These are phyloP conservation scores for Lophius piscatorius DNA, from an alignment of 2,113 vertebrate genomes.

Conservation along the genomic window DNA sequence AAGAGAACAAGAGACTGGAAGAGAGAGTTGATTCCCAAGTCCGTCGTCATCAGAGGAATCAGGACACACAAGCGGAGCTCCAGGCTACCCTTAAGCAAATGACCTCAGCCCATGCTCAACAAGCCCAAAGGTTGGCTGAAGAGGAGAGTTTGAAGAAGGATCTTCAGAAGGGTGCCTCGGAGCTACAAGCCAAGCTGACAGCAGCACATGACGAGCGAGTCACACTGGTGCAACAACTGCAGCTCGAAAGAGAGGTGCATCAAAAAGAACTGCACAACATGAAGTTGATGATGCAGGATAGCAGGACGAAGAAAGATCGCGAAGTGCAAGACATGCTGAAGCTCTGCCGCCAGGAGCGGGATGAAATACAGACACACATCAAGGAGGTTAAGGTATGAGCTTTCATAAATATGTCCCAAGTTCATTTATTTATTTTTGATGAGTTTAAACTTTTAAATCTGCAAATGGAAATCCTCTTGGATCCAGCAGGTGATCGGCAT, in stretches of 20 bases:
- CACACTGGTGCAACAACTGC: conserved; percentile 83
- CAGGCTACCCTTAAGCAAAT: conserved; percentile 83
- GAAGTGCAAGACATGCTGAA: conserved; percentile 81
- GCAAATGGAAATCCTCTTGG: no score
- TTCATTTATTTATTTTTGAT: no score
- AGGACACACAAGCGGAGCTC: conserved; percentile 69
- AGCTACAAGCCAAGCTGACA: conserved; percentile 79
- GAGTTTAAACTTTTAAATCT: no score
- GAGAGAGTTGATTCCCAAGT: conserved; percentile 70
- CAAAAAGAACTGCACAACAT: conserved; percentile 83
- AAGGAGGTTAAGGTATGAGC: conserved; percentile 83
- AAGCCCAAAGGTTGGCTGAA: conserved; percentile 79
- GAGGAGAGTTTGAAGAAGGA: conserved; percentile 84
- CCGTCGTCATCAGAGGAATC: conserved; percentile 73
- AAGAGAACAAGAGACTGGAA: conserved; percentile 84
- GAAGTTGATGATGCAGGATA: conserved; percentile 74
- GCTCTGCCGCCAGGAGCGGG: conserved; percentile 82
- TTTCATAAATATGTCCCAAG: not conserved
- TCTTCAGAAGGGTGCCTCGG: conserved; percentile 73
- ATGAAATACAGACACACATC: conserved; percentile 81
- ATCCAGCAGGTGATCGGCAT: no score
- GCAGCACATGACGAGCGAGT: conserved; percentile 79
- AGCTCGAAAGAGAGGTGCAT: conserved; percentile 88
- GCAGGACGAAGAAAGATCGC: conserved; percentile 81
- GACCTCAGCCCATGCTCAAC: conserved; percentile 80